Percentiles rank a stretch among this genome's conserved stretches.
These are phyloP conservation scores for Phaenicophaeus curvirostris DNA, from an alignment of 2,797 vertebrate species.

Conservation along the genomic window DNA sequence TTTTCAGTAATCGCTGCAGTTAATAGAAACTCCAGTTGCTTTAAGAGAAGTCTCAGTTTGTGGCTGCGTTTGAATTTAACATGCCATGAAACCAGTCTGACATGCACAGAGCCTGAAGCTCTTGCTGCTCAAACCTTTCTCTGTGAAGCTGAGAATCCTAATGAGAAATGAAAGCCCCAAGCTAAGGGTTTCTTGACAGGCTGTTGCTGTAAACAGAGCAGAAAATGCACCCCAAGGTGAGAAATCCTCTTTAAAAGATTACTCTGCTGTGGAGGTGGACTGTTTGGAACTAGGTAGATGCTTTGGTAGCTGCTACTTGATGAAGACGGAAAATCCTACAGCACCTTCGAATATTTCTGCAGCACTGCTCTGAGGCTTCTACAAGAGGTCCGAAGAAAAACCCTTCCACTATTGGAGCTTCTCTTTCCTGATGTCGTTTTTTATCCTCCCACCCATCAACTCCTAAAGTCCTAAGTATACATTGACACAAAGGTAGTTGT, in stretches of 20 bases:
- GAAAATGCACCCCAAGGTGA: slow-evolving; percentile 40
- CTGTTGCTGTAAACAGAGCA: slow-evolving; percentile 24
- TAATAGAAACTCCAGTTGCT: slow-evolving; percentile 51
- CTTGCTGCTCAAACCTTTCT: slow-evolving; percentile 35
- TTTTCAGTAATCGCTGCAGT: slow-evolving; percentile 39
- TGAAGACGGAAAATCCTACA: neutral
- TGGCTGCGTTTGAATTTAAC: slow-evolving; percentile 18
- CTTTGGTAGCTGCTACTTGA: neutral
- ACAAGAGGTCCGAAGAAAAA: neutral
- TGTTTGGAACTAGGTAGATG: neutral
- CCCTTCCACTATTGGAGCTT: neutral
- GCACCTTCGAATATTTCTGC: neutral
- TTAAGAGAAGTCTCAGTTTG: slow-evolving; percentile 32
- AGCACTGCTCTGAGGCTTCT: neutral
- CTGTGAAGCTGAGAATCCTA: neutral
- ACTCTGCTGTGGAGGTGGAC: neutral
- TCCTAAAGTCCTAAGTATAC: neutral
- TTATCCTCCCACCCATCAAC: neutral
- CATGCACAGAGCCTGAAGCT: neutral
- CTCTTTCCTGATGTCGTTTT: neutral
- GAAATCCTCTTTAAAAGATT: slow-evolving; percentile 28
- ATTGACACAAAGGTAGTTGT: neutral
- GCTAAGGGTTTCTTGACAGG: neutral
- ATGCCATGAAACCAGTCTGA: slow-evolving; percentile 30
- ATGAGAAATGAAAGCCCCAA: slow-evolving; percentile 25